Evolutionary conservation across 2,888 invertebrate genomes (phyloP).

Genomic region (Mactromeris polynyma): DNA sequence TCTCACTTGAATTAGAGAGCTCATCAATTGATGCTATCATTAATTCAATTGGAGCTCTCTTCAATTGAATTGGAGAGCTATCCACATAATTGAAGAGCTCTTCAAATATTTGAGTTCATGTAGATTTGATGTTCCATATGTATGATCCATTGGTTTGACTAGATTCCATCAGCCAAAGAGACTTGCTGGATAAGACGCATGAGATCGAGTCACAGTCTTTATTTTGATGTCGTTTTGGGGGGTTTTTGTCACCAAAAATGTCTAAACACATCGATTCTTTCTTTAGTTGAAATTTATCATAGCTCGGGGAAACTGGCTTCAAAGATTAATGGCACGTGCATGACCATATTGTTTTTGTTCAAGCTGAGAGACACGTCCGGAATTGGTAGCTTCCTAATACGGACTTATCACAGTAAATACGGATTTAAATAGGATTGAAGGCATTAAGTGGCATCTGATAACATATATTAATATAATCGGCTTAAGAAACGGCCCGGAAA

Average conservation of each 20-base stretch:
- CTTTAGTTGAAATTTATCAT: not conserved
- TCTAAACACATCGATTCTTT: not conserved
- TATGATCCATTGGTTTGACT: too few relatives aligned
- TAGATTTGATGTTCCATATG: too few relatives aligned
- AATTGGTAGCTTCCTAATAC: not conserved
- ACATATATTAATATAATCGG: not conserved
- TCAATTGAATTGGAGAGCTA: too few relatives aligned
- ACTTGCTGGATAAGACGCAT: not conserved
- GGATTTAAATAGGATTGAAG: not conserved
- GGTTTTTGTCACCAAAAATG: not conserved
- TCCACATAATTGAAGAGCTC: too few relatives aligned
- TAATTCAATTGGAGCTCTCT: too few relatives aligned
- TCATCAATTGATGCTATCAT: too few relatives aligned
- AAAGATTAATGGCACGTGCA: not conserved
- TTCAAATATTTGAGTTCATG: too few relatives aligned
- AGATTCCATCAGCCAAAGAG: too few relatives aligned
- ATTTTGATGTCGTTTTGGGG: not conserved
- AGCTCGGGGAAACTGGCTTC: not conserved
- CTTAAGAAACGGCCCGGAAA: not conserved
- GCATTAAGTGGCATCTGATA: not conserved
- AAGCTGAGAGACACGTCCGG: not conserved
- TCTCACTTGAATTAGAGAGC: too few relatives aligned
- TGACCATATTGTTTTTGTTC: not conserved
- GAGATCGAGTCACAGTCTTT: not conserved
- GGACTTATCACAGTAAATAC: not conserved